These are phyloP conservation scores for Otus sunia DNA, from an alignment of 2,113 vertebrate genomes.

Conservation along the genomic window DNA sequence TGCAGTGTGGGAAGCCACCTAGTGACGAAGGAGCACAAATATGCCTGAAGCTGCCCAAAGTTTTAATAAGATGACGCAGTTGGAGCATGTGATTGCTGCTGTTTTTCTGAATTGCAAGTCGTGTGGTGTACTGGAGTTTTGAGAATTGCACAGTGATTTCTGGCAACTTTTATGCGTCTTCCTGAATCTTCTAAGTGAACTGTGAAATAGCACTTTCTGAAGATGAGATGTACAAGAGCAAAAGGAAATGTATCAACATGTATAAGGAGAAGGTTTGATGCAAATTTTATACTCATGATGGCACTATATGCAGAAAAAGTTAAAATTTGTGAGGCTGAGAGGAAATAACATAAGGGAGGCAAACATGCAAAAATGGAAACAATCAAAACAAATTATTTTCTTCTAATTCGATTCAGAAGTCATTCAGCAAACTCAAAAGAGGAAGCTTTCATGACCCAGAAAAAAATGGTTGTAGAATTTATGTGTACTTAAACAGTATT, in stretches of 20 bases:
- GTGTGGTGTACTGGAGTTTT: background rate
- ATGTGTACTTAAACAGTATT: background rate
- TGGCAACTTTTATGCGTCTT: background rate
- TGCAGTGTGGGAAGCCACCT: constrained; percentile 53
- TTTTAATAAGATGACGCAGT: constrained; percentile 40
- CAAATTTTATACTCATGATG: background rate
- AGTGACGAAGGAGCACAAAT: constrained; percentile 29
- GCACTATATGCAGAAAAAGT: background rate
- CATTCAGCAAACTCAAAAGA: background rate
- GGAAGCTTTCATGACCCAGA: background rate
- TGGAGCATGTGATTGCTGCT: constrained; percentile 17
- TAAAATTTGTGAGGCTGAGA: background rate
- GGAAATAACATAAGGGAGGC: background rate
- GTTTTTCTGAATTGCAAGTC: background rate
- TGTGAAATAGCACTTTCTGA: background rate
- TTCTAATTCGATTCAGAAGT: background rate
- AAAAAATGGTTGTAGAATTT: background rate
- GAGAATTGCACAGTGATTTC: background rate
- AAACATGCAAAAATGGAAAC: constrained; percentile 2
- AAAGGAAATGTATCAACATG: background rate
- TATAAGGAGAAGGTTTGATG: background rate
- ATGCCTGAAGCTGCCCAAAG: constrained; percentile 24
- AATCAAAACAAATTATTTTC: constrained; percentile 4
- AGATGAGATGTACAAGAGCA: background rate
- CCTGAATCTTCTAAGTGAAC: background rate